A percentile compares a stretch with the other conserved stretches of the same genome.
Conservation (phyloP, 2,113 vertebrate genomes). For the Python bivittatus region DNA sequence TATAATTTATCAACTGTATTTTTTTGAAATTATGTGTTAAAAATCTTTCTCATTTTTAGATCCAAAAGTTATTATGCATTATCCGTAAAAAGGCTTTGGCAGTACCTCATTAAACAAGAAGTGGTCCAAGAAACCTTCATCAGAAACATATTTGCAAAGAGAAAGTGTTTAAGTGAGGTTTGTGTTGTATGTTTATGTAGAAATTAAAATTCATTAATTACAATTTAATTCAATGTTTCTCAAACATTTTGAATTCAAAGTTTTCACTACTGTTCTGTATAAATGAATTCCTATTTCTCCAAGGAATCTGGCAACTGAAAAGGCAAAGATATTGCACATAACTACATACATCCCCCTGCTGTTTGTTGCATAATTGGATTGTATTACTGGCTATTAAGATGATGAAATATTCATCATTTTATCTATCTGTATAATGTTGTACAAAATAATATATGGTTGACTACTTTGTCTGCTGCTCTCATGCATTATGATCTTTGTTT, state of each 20-base stretch:
- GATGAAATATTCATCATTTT: background rate
- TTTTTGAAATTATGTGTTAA: background rate
- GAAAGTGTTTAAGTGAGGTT: slow-evolving; percentile 86
- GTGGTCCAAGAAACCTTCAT: slow-evolving; percentile 97
- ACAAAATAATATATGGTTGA: background rate
- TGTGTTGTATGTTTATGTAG: slow-evolving; percentile 16
- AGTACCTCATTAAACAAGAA: slow-evolving; percentile 94
- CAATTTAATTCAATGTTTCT: background rate
- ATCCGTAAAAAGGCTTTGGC: slow-evolving; percentile 94
- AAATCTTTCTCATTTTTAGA: slow-evolving; percentile 66
- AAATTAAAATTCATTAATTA: background rate
- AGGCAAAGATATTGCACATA: background rate
- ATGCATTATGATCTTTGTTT: background rate
- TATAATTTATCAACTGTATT: background rate
- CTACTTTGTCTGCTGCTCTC: background rate
- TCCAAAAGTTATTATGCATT: slow-evolving; percentile 82
- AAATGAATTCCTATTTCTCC: background rate
- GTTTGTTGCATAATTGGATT: background rate
- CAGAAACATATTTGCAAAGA: slow-evolving; percentile 94
- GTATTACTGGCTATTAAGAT: background rate
- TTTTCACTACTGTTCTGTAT: background rate
- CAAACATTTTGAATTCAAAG: background rate
- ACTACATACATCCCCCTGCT: background rate
- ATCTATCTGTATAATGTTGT: background rate
- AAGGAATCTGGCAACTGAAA: background rate